These are phyloP conservation scores for Steinernema khuongi DNA, from an alignment of 1,140 invertebrate species.

Conservation along the genomic window DNA sequence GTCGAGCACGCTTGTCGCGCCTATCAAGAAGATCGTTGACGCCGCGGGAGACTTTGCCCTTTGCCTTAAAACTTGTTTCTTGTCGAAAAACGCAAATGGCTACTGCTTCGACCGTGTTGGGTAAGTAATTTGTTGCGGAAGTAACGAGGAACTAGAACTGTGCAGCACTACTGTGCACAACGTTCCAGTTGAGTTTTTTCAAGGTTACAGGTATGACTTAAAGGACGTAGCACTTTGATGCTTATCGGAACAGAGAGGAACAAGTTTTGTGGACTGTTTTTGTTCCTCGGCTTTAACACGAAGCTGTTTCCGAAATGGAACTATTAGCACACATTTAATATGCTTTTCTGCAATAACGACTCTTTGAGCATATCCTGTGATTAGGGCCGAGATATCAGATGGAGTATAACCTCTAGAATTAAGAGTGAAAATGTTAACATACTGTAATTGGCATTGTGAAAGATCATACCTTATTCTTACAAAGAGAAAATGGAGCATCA, in stretches of 20 bases:
- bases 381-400: too few relatives aligned
- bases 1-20: slow-evolving; percentile 31
- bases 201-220: neutral
- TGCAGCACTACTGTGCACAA: neutral
- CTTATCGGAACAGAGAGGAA: neutral
- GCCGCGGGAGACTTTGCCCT: slow-evolving; percentile 36
- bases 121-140: slow-evolving; percentile 19
- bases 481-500: slow-evolving; percentile 14
- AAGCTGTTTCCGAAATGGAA: too few relatives aligned
- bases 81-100: slow-evolving; percentile 33
- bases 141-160: neutral
- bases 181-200: neutral
- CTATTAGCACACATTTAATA: too few relatives aligned
- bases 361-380: too few relatives aligned
- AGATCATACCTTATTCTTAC: neutral
- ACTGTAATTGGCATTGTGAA: slow-evolving; percentile 6
- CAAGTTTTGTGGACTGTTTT: neutral
- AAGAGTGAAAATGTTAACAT: too few relatives aligned
- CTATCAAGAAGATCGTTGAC: slow-evolving; percentile 34
- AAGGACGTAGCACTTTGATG: neutral
- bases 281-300: too few relatives aligned
- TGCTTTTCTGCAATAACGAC: too few relatives aligned
- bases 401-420: too few relatives aligned
- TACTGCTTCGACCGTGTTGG: slow-evolving; percentile 38
- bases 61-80: slow-evolving; percentile 38